Evolutionary conservation across 2,797 vertebrate species (phyloP), one percentile per base, ranked within the genome.

Genomic region (Crax fasciolata): DNA sequence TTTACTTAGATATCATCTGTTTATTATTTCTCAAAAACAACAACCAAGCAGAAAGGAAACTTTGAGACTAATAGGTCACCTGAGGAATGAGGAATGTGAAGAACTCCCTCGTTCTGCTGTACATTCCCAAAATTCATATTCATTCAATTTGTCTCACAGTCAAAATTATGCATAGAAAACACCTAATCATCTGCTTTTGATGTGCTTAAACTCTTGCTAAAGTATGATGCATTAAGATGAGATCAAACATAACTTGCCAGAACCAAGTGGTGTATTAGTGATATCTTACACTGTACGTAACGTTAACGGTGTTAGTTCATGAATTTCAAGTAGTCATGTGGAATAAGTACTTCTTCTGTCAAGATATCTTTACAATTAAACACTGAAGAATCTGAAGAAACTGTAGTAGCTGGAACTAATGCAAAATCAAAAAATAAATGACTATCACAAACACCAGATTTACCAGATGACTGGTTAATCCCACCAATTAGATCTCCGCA

Each of bases 1-100:
- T 91, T 87, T 87, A 73, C 81, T 89, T 92, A 13, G 79, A 43
- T 94, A 92, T 95, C 44, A 84, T 89, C 75, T 90, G 84, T 68
- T 85, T 90, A 93, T 89, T 90, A 78, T 51, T 66, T 65, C 61
- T 66, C 63, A 71, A 80, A 90, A 81, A n/a, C 59, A 82, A 66
- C 75, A 93, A 49, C 38, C 80, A 90, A 84, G 90, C 75, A 65
- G 62, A 90, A 94, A 75, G 43, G 25, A 90, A 83, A 84, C 48
- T 63, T 80, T 49, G 62, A 91, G 32, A 76, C 32, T 74, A 86
- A 59, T 44, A 68, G 70, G 54, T 65, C 59, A 87, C 44, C 70
- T 0, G 12, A 87, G 89, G 87, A 90, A 83, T 0, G 0, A 13
- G 46, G 38, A 83, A 43, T 68, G 63, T 14, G 13, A 88, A 89